These are phyloP conservation scores for Amphiprion percula DNA, from an alignment of 2,113 vertebrate species.

Conservation along the genomic window DNA sequence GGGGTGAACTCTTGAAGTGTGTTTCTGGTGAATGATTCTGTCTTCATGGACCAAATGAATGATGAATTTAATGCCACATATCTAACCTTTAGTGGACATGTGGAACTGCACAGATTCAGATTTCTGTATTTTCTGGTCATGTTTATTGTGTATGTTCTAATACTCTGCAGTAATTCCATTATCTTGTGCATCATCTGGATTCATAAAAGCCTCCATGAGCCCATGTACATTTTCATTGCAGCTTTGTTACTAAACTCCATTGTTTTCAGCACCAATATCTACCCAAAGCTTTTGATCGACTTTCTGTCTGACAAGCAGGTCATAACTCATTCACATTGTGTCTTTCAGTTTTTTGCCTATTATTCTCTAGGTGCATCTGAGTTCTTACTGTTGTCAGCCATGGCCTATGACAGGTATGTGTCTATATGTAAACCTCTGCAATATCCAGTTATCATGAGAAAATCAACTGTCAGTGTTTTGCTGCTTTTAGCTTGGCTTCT, in stretches of 20 bases:
- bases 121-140: slow-evolving; percentile 55
- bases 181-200: slow-evolving; percentile 37
- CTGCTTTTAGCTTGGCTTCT: slow-evolving; percentile 45
- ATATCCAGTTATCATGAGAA: slow-evolving; percentile 54
- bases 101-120: slow-evolving; percentile 42
- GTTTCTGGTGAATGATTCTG: not conserved
- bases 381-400: slow-evolving; percentile 43
- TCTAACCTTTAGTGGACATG: slow-evolving; percentile 38
- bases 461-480: not conserved
- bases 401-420: slow-evolving; percentile 67
- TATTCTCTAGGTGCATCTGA: slow-evolving; percentile 41
- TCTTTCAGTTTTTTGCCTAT: slow-evolving; percentile 34
- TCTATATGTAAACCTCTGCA: slow-evolving; percentile 67
- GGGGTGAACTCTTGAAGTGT: no score
- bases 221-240: slow-evolving; percentile 70
- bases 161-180: slow-evolving; percentile 45
- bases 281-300: slow-evolving; percentile 51
- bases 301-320: slow-evolving; percentile 52
- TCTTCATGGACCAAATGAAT: slow-evolving; percentile 13
- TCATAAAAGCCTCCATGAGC: slow-evolving; percentile 51
- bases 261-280: slow-evolving; percentile 46
- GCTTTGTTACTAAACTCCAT: slow-evolving; percentile 57
- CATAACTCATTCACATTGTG: slow-evolving; percentile 30
- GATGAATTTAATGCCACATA: slow-evolving; percentile 22
- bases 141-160: slow-evolving; percentile 34